A percentile compares a stretch with the other conserved stretches of the same genome.
Conservation (phyloP, 2,113 vertebrate species). For the Sphyrna mokarran region DNA sequence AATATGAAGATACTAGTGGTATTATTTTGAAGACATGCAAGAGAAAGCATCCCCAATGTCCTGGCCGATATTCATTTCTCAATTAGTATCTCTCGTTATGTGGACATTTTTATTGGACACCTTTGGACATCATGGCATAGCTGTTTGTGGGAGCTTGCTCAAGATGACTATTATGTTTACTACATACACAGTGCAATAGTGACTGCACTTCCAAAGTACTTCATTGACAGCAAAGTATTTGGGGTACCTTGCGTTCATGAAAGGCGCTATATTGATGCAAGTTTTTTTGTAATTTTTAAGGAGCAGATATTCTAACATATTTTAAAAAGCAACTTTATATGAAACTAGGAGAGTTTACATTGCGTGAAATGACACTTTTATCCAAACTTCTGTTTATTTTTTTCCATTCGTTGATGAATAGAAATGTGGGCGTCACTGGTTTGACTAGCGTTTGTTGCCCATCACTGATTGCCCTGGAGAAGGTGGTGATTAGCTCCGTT, state of each 20-base stretch:
- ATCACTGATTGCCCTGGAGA: no score
- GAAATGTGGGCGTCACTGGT: no score
- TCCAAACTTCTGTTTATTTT: background rate
- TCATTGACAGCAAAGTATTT: background rate
- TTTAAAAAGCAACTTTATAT: background rate
- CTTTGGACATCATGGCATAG: background rate
- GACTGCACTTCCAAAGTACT: background rate
- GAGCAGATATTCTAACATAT: background rate
- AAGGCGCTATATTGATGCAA: background rate
- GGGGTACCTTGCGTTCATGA: background rate
- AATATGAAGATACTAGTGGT: background rate
- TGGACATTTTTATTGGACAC: background rate
- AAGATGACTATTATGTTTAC: background rate
- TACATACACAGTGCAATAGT: background rate
- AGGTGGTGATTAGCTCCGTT: no score
- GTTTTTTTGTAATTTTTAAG: background rate
- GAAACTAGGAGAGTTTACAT: background rate
- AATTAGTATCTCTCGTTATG: background rate
- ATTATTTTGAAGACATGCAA: background rate
- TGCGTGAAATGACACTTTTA: background rate
- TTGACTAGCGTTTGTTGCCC: no score
- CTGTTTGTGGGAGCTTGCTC: background rate
- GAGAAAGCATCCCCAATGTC: no score
- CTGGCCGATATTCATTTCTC: background rate
- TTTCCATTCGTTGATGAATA: no score